A percentile compares a stretch with the other conserved stretches of the same genome.
phyloP scores from a whole-genome alignment of 2,113 vertebrate species.

The Poicephalus meyeri region DNA sequence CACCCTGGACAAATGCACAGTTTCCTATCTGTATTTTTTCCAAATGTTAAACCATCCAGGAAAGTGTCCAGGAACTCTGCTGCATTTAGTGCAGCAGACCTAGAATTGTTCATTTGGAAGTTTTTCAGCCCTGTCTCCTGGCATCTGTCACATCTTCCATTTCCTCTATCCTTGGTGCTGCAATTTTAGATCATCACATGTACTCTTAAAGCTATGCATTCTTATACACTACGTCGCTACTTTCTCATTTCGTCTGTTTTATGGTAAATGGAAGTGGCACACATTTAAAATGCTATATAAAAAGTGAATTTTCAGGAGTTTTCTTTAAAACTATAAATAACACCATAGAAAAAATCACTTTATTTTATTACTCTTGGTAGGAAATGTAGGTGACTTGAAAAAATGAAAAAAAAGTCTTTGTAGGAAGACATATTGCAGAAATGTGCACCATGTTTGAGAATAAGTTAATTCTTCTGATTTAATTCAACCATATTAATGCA shows the following conservation, averaged over 20 bases:
- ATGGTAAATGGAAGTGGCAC: neutral
- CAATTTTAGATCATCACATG: neutral
- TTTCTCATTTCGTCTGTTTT: neutral
- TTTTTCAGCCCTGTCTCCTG: constrained; percentile 59
- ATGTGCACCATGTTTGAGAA: neutral
- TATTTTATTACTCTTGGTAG: neutral
- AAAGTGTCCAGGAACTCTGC: neutral
- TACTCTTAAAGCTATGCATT: neutral
- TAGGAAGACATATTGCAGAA: neutral
- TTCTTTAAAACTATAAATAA: neutral
- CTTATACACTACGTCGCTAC: neutral
- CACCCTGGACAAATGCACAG: neutral
- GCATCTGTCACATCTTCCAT: constrained; percentile 41
- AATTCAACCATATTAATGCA: neutral
- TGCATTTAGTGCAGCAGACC: neutral
- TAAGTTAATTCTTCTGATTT: neutral
- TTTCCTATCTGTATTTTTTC: neutral
- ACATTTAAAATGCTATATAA: neutral
- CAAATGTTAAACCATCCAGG: constrained; percentile 32
- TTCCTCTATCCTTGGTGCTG: neutral
- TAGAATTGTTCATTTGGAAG: constrained; percentile 52
- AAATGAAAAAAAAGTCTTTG: neutral
- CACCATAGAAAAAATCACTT: neutral
- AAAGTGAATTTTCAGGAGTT: neutral
- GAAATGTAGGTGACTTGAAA: neutral